Conservation (phyloP, 2,797 vertebrate species). For the Sebastolobus altivelis region DNA sequence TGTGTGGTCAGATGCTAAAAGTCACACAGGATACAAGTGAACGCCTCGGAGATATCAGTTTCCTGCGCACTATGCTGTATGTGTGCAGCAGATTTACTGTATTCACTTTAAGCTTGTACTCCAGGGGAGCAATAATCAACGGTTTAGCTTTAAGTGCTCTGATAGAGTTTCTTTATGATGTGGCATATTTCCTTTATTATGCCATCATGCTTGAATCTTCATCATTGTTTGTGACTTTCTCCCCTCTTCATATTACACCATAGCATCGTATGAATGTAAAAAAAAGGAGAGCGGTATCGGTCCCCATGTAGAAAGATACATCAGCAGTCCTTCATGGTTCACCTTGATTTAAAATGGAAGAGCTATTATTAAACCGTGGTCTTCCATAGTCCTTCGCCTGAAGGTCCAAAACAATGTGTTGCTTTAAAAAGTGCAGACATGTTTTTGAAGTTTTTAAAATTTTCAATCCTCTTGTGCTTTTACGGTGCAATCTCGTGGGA, state of each 20-base stretch:
- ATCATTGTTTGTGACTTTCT: conserved; percentile 43
- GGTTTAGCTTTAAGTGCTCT: conserved; percentile 53
- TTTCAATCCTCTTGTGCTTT: conserved; percentile 73
- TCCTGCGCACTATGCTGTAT: conserved; percentile 23
- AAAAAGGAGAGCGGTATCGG: conserved; percentile 23
- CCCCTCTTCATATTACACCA: conserved; percentile 37
- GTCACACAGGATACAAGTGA: conserved; percentile 51
- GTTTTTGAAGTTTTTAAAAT: conserved; percentile 47
- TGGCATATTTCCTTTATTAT: conserved; percentile 42
- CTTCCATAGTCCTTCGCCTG: conserved; percentile 63
- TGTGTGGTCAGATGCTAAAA: conserved; percentile 50
- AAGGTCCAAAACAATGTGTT: conserved; percentile 56
- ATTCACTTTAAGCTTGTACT: conserved; percentile 34
- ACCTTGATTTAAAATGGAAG: conserved; percentile 66
- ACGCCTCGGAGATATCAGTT: conserved; percentile 22
- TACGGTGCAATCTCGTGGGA: conserved; percentile 45
- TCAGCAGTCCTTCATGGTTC: conserved; percentile 61
- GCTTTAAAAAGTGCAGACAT: conserved; percentile 63
- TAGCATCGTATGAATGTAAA: conserved; percentile 35
- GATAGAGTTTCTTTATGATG: conserved; percentile 24
- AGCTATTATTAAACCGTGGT: conserved; percentile 56
- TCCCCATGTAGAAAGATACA: conserved; percentile 37
- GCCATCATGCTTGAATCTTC: conserved; percentile 42
- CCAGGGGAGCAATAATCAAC: conserved; percentile 32
- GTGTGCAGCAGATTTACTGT: conserved; percentile 42